Percentiles rank a stretch among this genome's conserved stretches.
Evolutionary conservation across 2,888 invertebrate genomes (phyloP).

Genomic region (Netelia inedita): DNA sequence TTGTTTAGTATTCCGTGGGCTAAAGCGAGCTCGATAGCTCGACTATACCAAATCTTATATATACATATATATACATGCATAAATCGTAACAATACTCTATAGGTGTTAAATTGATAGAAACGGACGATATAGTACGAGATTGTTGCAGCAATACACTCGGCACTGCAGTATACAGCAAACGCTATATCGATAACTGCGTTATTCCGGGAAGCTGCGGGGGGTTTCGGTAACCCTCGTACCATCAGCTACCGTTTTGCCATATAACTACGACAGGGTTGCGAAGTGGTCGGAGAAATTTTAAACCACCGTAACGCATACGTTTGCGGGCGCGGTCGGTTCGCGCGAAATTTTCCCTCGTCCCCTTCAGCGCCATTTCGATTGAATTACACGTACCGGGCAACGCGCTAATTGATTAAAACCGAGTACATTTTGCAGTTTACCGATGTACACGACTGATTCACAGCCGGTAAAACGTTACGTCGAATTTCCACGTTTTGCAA

Average conservation of each 20-base stretch:
- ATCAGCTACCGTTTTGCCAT: conserved; percentile 33
- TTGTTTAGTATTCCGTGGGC: conserved; percentile 25
- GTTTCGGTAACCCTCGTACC: conserved; percentile 18
- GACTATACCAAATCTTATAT: not conserved
- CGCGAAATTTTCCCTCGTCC: conserved; percentile 38
- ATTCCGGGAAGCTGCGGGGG: not conserved
- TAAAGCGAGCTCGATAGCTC: conserved; percentile 36
- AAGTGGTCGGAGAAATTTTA: conserved; percentile 55
- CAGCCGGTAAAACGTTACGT: conserved; percentile 19
- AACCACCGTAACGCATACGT: conserved; percentile 66
- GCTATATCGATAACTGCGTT: not conserved
- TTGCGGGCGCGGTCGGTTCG: conserved; percentile 64
- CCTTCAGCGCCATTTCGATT: conserved; percentile 72
- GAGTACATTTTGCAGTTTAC: conserved; percentile 65
- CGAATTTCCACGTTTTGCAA: not conserved
- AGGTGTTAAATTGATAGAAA: conserved; percentile 54
- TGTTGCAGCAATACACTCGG: conserved; percentile 23
- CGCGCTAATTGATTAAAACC: conserved; percentile 81
- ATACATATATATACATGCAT: not conserved
- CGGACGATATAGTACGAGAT: conserved; percentile 29
- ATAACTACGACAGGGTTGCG: conserved; percentile 20
- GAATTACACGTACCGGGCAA: conserved; percentile 73
- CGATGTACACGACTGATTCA: conserved; percentile 5
- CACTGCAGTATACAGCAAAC: not conserved
- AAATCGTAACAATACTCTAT: conserved; percentile 1